Evolutionary conservation across 2,888 invertebrate genomes (phyloP).

Genomic region (Himalopsyche tibetana): DNA sequence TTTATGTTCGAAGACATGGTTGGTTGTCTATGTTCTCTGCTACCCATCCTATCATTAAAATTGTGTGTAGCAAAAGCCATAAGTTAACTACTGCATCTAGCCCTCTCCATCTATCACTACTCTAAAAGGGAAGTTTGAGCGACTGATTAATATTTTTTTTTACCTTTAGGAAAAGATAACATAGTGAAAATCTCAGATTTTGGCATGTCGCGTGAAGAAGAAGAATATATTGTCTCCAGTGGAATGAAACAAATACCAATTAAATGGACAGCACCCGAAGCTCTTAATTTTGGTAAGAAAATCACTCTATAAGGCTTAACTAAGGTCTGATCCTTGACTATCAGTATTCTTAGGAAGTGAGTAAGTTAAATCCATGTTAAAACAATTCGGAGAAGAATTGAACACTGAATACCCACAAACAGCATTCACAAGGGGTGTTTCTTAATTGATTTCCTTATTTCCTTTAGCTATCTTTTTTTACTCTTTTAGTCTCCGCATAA

Average conservation of each 20-base stretch:
- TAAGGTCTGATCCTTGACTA: too few relatives aligned
- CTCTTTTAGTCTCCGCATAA: not conserved
- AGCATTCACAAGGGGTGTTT: too few relatives aligned
- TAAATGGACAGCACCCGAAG: slow-evolving; percentile 99
- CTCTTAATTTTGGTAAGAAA: slow-evolving; percentile 90
- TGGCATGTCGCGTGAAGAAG: slow-evolving; percentile 98
- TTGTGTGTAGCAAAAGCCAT: too few relatives aligned
- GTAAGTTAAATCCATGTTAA: too few relatives aligned
- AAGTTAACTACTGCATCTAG: too few relatives aligned
- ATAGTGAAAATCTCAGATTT: slow-evolving; percentile 98
- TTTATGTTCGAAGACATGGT: too few relatives aligned
- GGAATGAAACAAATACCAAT: slow-evolving; percentile 99
- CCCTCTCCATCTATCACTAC: too few relatives aligned
- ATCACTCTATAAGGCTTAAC: not conserved
- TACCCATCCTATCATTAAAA: too few relatives aligned
- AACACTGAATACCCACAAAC: not conserved
- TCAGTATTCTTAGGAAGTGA: too few relatives aligned
- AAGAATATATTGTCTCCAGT: slow-evolving; percentile 97
- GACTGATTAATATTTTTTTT: slow-evolving; percentile 28
- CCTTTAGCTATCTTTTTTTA: not conserved
- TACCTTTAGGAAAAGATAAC: slow-evolving; percentile 81
- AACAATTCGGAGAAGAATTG: too few relatives aligned
- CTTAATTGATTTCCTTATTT: not conserved
- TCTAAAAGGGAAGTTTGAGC: too few relatives aligned
- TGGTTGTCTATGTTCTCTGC: too few relatives aligned